Percentiles rank a stretch among this genome's conserved stretches.
phyloP scores from a whole-genome alignment of 2,797 vertebrate species.

The Lithobates sylvaticus region DNA sequence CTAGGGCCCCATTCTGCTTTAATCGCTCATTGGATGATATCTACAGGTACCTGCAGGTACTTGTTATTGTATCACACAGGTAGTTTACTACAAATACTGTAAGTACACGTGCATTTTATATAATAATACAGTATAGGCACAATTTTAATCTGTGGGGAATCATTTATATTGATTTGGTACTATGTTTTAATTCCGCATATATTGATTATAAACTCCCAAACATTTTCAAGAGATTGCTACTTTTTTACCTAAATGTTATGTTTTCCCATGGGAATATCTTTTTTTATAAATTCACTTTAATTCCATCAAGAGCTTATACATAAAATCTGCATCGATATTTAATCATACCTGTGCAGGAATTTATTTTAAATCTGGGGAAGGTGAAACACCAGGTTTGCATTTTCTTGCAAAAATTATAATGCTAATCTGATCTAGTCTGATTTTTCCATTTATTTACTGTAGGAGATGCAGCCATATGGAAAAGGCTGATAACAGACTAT shows the following conservation, averaged over 20 bases:
- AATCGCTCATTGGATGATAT: no score
- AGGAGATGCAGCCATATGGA: constrained; percentile 45
- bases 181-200: neutral
- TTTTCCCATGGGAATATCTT: neutral
- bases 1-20: no score
- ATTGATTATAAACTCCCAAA: neutral
- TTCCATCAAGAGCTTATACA: neutral
- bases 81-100: no score
- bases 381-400: constrained; percentile 30
- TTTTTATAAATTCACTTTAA: neutral
- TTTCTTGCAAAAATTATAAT: constrained; percentile 36
- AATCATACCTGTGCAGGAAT: constrained; percentile 9
- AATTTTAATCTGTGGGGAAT: no score
- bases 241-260: neutral
- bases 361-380: constrained; percentile 11
- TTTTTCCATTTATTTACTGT: constrained; percentile 37
- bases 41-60: no score
- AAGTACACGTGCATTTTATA: no score
- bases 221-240: neutral
- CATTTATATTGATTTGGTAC: no score
- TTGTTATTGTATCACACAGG: no score
- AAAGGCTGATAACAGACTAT: constrained; percentile 52
- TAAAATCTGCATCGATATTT: constrained; percentile 4
- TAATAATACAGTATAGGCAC: no score
- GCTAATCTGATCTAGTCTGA: constrained; percentile 28